phyloP scores from a whole-genome alignment of 2,113 vertebrate genomes.

The Brienomyrus brachyistius region DNA sequence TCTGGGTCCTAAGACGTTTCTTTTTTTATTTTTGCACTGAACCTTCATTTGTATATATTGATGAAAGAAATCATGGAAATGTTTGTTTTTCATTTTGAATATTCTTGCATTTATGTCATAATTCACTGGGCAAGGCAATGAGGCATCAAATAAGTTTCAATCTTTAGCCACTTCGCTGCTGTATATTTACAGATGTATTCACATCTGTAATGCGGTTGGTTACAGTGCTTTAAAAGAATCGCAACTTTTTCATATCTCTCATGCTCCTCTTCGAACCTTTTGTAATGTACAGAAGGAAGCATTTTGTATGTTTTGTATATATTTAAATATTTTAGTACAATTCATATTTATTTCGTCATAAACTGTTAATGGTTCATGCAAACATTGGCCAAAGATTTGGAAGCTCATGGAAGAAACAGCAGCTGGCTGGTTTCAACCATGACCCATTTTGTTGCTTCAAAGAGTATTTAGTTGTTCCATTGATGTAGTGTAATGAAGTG shows the following conservation, averaged over 20 bases:
- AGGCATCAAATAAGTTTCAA: not conserved
- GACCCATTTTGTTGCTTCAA: not conserved
- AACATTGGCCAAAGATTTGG: conserved; percentile 63
- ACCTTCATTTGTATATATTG: conserved; percentile 28
- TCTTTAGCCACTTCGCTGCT: not conserved
- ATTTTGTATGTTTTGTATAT: conserved; percentile 74
- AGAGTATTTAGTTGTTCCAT: not conserved
- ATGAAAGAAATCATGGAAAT: conserved; percentile 2
- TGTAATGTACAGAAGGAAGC: conserved; percentile 53
- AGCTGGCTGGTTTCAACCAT: not conserved
- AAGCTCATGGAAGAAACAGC: not conserved
- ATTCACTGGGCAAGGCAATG: conserved; percentile 6
- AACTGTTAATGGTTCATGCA: conserved; percentile 53
- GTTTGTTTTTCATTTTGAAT: not conserved
- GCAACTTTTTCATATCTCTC: not conserved
- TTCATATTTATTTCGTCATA: conserved; percentile 82
- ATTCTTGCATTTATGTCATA: not conserved
- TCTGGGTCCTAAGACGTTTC: not conserved
- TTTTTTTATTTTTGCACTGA: conserved; percentile 34
- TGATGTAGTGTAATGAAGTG: not conserved
- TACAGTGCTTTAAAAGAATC: not conserved
- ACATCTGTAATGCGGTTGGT: not conserved
- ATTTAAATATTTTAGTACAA: conserved; percentile 51
- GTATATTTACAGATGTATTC: not conserved
- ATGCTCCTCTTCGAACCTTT: not conserved